A percentile compares a stretch with the other conserved stretches of the same genome.
These are phyloP conservation scores for Bombus balteatus DNA, from an alignment of 1,140 invertebrate genomes.

Conservation along the genomic window DNA sequence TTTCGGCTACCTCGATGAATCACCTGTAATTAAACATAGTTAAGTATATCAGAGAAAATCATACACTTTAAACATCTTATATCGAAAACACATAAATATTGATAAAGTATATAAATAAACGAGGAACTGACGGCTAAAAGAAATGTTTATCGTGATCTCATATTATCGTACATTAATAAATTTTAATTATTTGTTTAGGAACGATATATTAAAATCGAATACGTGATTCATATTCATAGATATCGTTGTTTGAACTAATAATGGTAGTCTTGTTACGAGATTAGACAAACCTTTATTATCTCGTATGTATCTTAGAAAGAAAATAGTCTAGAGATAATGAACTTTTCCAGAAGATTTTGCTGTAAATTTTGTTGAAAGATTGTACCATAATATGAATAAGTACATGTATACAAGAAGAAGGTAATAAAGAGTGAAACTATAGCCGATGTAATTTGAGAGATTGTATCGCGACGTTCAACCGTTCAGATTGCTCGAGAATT, in stretches of 20 bases:
- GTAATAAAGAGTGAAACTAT: background rate
- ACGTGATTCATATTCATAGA: background rate
- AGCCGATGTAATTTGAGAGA: background rate
- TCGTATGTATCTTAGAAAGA: background rate
- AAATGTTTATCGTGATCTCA: background rate
- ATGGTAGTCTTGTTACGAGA: background rate
- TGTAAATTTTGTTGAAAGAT: background rate
- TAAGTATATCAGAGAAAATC: background rate
- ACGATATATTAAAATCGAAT: background rate
- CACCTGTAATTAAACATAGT: background rate
- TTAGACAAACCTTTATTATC: background rate
- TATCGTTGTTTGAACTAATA: background rate
- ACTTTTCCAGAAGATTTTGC: background rate
- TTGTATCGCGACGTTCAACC: background rate
- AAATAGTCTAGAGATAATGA: background rate
- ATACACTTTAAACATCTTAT: background rate
- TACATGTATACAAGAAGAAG: background rate
- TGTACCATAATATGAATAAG: background rate
- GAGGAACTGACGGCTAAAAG: background rate
- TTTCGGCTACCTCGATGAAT: slow-evolving; percentile 9
- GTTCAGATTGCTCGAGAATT: background rate
- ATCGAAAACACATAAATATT: background rate
- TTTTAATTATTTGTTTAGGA: background rate
- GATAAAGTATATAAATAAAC: background rate
- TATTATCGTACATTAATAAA: background rate